Percentiles rank a stretch among this genome's conserved stretches.
These are phyloP conservation scores for Riparia riparia DNA, from an alignment of 2,113 vertebrate species.

Conservation along the genomic window DNA sequence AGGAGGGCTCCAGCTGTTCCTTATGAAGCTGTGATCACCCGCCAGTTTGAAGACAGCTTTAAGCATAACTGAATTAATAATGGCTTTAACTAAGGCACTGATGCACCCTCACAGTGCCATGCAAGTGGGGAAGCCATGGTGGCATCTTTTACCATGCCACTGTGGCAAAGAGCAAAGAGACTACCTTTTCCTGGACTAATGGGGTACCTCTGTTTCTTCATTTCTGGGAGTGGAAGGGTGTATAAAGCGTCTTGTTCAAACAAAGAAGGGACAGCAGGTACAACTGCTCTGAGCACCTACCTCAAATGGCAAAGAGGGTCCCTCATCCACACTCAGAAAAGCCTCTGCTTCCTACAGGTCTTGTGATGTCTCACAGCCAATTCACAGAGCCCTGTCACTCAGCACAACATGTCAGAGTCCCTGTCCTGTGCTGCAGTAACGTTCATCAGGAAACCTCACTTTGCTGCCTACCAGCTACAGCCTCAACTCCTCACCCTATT, in stretches of 20 bases:
- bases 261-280: background rate
- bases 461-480: background rate
- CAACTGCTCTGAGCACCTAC: background rate
- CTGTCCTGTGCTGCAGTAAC: rapidly evolving
- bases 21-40: background rate
- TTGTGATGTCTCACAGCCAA: rapidly evolving
- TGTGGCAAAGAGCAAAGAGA: background rate
- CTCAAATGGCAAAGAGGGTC: background rate
- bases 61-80: background rate
- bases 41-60: background rate
- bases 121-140: background rate
- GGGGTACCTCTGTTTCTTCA: background rate
- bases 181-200: background rate
- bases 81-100: background rate
- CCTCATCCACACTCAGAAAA: background rate
- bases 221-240: rapidly evolving
- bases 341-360: background rate
- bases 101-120: background rate
- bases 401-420: background rate
- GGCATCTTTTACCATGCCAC: rapidly evolving
- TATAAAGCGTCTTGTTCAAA: background rate
- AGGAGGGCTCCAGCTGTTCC: rapidly evolving
- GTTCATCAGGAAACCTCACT: background rate
- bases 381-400: background rate
- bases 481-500: rapidly evolving